Evolutionary conservation across 2,888 invertebrate genomes (phyloP), one percentile per base, ranked within the genome.

Genomic region (Trimorus sp.): DNA sequence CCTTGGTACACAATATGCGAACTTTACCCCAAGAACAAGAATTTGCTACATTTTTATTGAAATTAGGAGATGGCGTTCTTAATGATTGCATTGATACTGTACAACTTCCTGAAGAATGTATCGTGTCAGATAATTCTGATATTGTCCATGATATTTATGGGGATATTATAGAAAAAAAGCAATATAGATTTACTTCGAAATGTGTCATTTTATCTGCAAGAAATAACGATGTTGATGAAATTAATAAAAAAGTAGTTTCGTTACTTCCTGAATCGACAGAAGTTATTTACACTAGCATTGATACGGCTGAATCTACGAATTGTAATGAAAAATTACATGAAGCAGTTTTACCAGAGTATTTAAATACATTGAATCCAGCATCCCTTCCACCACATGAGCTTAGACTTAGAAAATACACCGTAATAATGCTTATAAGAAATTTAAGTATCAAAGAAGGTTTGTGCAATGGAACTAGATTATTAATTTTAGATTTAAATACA

Each of bases 181-280:
- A 68, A 70, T 83, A 70, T 68, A 68, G 71, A 6, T 36, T 15
- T 14, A 11, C 74, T 14, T 53, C 82, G 6, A 76, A 70, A 62
- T 70, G 74, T 70, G 83, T 81, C 42, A 86, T 86, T 40, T 69
- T 83, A 66, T 74, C 85, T 40, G 79, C 84, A 37, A 66, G 84
- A 56, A 84, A 85, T 75, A 42, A 69, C 7, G 66, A 68, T 14
- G 54, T 56, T 12, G 66, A 68, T 68, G 54, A 69, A 58, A 48
- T 69, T 5, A 58, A 69, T 16, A 69, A 58, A 14, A 5, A 58
- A 48, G 58, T 69, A 37, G 58, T 68, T 56, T 1, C 12, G 36
- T 49, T 69, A 58, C 69, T 69, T 54, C 56, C 68, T 11, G 45
- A 69, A 38, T 14, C 0, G 42, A 15, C 56, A 45, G 69, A 58